Base-by-base conservation (phyloP, 2,113 vertebrate species). In the Struthio camelus region DNA sequence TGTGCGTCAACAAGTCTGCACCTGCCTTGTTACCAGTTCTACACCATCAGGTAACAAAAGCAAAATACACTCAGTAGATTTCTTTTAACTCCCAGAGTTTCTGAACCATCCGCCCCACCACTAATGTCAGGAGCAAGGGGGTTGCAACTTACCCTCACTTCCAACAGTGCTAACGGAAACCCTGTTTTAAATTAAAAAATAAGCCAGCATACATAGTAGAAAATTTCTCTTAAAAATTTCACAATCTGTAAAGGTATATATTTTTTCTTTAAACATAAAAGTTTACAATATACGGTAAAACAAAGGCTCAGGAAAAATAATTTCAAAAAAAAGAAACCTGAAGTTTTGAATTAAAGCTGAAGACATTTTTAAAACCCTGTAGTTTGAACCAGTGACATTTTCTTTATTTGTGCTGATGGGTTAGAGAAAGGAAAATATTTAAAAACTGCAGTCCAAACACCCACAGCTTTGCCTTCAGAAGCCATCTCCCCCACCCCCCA, bases 161-260 rank as follows among this genome's bases (percentile, higher is more conserved):
- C 97, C 92, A 54, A 82, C 97, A 97, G 96, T 88, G 93, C 97
- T 78, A 95, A 97, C 95, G 88, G 95, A 98, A 98, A 98, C 98
- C 98, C 98, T 97, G 97, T 95, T 97, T 99, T 99, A 99, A 99
- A 99, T 99, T 99, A 99, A 99, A 99, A 99, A 99, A 99, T 99
- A 99, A 99, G 98, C 99, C 99, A 99, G 99, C 99, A 99, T 99
- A 99, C 99, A 98, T 98, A 98, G 99, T 99, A 99, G 99, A 99
- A 99, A 99, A 99, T 98, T 99, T 98, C 98, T 98, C 99, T 98
- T 98, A 99, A 99, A 99, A 99, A 99, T 99, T 99, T 99, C 99
- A 99, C 99, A 99, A 99, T 98, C 98, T 98, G 99, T 99, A 99
- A 99, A 99, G 98, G 98, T 98, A 99, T 98, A 98, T 98, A 98